Base-by-base conservation (phyloP, 2,113 vertebrate species). In the Eclectus roratus region DNA sequence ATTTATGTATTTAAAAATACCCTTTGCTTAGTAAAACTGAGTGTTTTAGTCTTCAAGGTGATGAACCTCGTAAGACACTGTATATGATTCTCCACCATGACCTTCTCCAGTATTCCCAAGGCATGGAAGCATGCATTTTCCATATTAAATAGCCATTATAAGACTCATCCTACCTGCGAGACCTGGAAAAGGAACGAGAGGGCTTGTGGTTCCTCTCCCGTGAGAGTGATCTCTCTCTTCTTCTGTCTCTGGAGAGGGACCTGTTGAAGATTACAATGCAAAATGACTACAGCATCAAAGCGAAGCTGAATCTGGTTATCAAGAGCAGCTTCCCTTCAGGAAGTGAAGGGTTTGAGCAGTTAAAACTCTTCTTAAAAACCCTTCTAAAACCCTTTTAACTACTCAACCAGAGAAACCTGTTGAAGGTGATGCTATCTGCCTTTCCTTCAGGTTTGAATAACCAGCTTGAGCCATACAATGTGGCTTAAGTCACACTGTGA, bases 221-320 rank as follows among this genome's bases (percentile, higher is more conserved):
- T 94, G 99, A 99, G 47, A 99, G 96, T 86, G 99, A 99, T 44
- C 99, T 98, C 94, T 99, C 99, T 98, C 98, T 99, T 92, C 99
- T 98, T 96, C 98, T 98, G 94, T 99, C 99, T 98, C 98, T 99
- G 95, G 99, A 99, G 94, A 98, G 97, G 97, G 99, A 99, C 98
- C 99, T 99, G 91, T 46, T 2, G 6, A 82, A 92, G 44, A 73
- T 8, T 4, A 96, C 79, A 92, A 4, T 9, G 4, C 31, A 55
- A 84, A 27, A 18, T 78, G 52, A 89, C 5, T 61, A 44, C 2
- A 33, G 16, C 2, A 6, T 27, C 47, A 64, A 63, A 82, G 17
- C 37, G 39, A 31, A 58, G 27, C 74, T 28, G 6, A 8, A 4
- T 5, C 6, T 23, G 14, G 20, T 43, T 60, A 79, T 23, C 6